phyloP scores from a whole-genome alignment of 1,140 invertebrate genomes.

The Whitmania pigra region DNA sequence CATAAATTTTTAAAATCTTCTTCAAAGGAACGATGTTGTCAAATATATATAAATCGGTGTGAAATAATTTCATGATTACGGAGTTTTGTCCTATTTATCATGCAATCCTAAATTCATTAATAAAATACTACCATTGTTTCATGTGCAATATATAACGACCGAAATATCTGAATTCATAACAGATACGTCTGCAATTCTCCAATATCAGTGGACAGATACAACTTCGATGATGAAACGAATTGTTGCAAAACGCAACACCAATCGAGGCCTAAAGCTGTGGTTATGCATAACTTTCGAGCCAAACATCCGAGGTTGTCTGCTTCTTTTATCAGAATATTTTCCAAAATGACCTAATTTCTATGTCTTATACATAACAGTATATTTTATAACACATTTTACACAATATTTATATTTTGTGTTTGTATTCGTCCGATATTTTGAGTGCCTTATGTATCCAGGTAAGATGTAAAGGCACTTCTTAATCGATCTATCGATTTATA shows the following conservation, averaged over 20 bases:
- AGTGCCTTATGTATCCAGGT: no score
- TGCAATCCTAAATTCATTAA: no score
- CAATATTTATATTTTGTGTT: no score
- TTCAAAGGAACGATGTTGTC: neutral
- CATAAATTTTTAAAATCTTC: no score
- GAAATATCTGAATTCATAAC: neutral
- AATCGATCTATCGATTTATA: no score
- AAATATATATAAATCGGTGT: neutral
- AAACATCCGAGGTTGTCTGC: neutral
- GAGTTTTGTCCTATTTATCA: no score
- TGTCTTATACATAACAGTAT: neutral
- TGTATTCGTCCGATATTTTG: no score
- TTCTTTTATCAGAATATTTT: neutral
- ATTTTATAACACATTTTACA: no score
- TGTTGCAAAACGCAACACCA: neutral
- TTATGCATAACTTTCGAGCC: neutral
- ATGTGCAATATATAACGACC: no score
- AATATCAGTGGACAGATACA: neutral
- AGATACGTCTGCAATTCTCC: neutral
- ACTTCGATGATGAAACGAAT: neutral
- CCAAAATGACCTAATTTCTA: neutral
- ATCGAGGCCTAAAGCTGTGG: neutral
- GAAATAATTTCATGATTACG: no score
- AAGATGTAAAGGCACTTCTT: no score
- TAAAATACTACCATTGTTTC: no score